These are phyloP conservation scores for Gobionotothen gibberifrons DNA, from an alignment of 2,797 vertebrate genomes.

Conservation along the genomic window DNA sequence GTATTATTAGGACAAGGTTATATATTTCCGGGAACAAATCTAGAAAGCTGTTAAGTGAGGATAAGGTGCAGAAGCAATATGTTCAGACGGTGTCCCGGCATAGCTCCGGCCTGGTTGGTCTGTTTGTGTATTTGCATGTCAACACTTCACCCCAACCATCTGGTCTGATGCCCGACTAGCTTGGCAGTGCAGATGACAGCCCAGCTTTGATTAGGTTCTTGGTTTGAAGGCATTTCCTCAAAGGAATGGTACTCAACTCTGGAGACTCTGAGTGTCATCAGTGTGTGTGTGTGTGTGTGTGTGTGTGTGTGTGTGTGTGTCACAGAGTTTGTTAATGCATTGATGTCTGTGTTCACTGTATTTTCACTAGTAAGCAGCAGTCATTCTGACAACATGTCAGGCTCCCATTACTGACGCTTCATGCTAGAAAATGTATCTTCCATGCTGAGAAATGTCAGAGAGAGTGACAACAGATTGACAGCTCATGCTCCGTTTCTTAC, in stretches of 20 bases:
- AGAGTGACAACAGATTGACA: conserved; percentile 6
- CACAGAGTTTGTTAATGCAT: background rate
- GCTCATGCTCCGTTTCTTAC: conserved; percentile 73
- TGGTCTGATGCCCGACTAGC: conserved; percentile 53
- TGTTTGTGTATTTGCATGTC: conserved; percentile 57
- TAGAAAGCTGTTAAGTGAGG: conserved; percentile 43
- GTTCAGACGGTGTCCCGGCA: conserved; percentile 26
- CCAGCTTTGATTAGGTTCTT: conserved; percentile 61
- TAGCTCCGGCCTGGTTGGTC: conserved; percentile 30
- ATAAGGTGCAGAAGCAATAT: conserved; percentile 49
- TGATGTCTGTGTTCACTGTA: conserved; percentile 3
- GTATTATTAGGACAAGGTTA: conserved; percentile 60
- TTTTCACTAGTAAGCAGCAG: conserved; percentile 31
- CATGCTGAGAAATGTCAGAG: background rate
- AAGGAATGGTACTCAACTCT: conserved; percentile 45
- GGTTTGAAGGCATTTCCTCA: conserved; percentile 47
- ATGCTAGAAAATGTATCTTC: background rate
- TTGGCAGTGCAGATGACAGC: conserved; percentile 53
- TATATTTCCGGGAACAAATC: conserved; percentile 41
- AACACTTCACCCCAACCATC: conserved; percentile 63
- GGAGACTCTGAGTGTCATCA: conserved; percentile 12
- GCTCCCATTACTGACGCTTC: conserved; percentile 4
- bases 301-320: conserved; percentile 1
- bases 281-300: conserved; percentile 7
- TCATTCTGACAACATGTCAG: conserved; percentile 1